Evolutionary conservation across 1,140 invertebrate genomes (phyloP).

Genomic region (Cyrtorhinus lividipennis): DNA sequence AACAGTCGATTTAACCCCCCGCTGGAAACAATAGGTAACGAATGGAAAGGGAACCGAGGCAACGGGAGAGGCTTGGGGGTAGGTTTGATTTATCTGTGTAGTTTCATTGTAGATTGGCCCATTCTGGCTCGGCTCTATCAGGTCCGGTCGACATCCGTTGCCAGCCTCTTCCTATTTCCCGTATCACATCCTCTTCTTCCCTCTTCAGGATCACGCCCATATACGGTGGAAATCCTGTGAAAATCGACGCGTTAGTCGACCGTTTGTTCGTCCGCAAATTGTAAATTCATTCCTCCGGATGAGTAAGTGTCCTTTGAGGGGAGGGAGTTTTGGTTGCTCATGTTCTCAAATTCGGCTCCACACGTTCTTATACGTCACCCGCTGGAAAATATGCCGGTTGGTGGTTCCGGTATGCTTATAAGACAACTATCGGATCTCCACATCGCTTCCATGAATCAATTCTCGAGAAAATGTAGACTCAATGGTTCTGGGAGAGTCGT

Average conservation of each 20-base stretch:
- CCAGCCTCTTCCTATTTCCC: not conserved
- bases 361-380: too few species aligned
- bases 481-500: too few species aligned
- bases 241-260: not conserved
- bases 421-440: too few species aligned
- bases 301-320: too few species aligned
- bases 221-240: not conserved
- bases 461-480: too few species aligned
- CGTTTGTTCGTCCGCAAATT: not conserved
- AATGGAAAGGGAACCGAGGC: not conserved
- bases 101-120: not conserved
- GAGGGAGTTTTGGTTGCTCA: too few species aligned
- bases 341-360: too few species aligned
- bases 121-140: not conserved
- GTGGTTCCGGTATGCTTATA: too few species aligned
- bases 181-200: not conserved
- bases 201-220: not conserved
- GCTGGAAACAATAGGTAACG: not conserved
- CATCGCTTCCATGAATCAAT: too few species aligned
- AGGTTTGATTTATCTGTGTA: not conserved
- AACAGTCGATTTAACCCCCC: not conserved
- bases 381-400: too few species aligned
- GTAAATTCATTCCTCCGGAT: too few species aligned
- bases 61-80: not conserved
- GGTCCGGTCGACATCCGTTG: not conserved